These are phyloP conservation scores for Castor canadensis DNA, from an alignment of 2,113 vertebrate genomes.

Conservation along the genomic window DNA sequence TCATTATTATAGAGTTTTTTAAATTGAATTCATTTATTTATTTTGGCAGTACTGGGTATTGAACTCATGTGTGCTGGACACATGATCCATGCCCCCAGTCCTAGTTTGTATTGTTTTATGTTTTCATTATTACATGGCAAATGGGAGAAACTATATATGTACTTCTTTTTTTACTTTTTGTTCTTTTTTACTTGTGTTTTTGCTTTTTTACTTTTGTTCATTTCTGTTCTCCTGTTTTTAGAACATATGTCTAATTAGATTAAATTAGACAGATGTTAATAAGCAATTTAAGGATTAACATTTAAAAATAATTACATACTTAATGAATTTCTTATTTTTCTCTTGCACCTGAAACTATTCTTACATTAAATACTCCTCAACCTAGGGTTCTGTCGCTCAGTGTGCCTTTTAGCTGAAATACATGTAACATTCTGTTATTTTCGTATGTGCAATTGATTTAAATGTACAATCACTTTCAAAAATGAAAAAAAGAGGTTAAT, in stretches of 20 bases:
- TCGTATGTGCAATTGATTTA: not conserved
- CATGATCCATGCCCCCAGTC: too few relatives aligned
- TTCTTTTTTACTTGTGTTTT: too few relatives aligned
- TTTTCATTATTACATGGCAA: not conserved
- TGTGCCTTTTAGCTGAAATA: not conserved
- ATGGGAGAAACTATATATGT: not conserved
- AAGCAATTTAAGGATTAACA: not conserved
- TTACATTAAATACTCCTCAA: not conserved
- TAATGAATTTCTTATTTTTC: not conserved
- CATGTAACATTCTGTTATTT: not conserved
- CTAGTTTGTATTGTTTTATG: not conserved
- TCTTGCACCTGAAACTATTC: not conserved
- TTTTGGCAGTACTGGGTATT: not conserved
- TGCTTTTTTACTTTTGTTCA: not conserved
- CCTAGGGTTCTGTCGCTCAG: not conserved
- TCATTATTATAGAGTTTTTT: not conserved
- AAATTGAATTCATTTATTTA: not conserved
- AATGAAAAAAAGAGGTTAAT: not conserved
- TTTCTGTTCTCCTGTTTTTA: not conserved
- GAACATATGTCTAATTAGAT: not conserved
- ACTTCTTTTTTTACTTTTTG: not conserved
- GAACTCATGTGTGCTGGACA: too few relatives aligned
- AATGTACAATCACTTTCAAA: not conserved
- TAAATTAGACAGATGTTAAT: not conserved
- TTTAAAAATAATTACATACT: not conserved